Evolutionary conservation across 2,888 invertebrate genomes (phyloP).

Genomic region (Pterobdella sp.): DNA sequence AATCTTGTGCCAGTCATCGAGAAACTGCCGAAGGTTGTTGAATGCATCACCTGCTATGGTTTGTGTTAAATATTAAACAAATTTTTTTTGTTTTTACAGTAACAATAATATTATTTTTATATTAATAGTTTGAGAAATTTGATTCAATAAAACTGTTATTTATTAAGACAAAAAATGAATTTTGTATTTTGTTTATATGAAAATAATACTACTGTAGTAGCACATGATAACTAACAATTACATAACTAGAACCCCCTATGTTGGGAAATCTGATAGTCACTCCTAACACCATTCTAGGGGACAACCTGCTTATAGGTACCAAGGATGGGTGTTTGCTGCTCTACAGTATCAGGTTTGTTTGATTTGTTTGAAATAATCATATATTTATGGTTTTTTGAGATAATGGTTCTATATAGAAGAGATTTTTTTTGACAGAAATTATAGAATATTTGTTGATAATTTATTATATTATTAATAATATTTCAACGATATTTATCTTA

Average conservation of each 20-base stretch:
- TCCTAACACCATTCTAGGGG: constrained; percentile 56
- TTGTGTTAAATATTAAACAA: constrained; percentile 44
- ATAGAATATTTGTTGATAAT: too few species aligned
- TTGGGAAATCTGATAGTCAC: not conserved
- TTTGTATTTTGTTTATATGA: not conserved
- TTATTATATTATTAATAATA: too few species aligned
- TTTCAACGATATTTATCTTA: too few species aligned
- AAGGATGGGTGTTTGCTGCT: constrained; percentile 83
- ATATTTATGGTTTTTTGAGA: too few species aligned
- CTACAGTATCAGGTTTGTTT: constrained; percentile 59
- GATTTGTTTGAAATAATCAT: too few species aligned
- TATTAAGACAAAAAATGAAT: not conserved
- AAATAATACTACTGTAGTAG: too few species aligned
- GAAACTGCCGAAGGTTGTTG: constrained; percentile 78
- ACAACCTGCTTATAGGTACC: constrained; percentile 80
- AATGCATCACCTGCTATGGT: constrained; percentile 87
- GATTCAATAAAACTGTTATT: not conserved
- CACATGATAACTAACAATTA: too few species aligned
- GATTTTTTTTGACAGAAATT: too few species aligned
- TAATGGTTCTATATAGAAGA: too few species aligned
- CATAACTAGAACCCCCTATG: too few species aligned
- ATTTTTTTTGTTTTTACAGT: not conserved
- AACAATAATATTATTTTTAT: not conserved
- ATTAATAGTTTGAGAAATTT: not conserved
- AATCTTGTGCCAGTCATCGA: constrained; percentile 68